Percentiles rank a stretch among this genome's conserved stretches.
Conservation (phyloP, 2,888 invertebrate species). For the Leptogaster cylindrica region DNA sequence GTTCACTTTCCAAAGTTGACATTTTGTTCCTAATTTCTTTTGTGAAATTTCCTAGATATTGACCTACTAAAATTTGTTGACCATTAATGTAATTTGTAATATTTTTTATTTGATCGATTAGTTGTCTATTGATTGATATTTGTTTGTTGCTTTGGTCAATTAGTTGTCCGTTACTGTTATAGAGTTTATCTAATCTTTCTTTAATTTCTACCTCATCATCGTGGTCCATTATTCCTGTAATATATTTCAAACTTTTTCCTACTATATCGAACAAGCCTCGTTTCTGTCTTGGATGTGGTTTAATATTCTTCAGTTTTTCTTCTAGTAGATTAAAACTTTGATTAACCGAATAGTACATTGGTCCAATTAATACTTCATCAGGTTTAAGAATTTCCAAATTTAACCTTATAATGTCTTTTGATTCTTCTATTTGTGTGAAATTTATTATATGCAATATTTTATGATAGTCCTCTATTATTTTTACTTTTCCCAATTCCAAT, state of each 20-base stretch:
- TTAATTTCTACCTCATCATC: neutral
- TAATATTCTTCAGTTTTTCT: neutral
- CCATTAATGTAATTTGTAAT: neutral
- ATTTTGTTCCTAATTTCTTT: neutral
- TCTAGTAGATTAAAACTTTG: neutral
- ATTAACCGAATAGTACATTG: neutral
- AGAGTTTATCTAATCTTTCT: neutral
- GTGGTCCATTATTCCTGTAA: neutral
- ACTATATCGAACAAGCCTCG: neutral
- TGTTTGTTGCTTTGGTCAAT: neutral
- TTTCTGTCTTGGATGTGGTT: neutral
- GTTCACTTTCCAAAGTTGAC: neutral
- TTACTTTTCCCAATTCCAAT: neutral
- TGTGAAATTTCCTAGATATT: no score
- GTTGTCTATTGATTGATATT: neutral
- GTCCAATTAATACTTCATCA: neutral
- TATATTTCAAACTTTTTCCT: neutral
- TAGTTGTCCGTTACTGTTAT: neutral
- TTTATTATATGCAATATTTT: neutral
- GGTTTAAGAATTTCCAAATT: neutral
- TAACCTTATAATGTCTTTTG: neutral
- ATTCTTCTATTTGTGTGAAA: neutral
- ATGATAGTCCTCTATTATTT: neutral
- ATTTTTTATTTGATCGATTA: neutral
- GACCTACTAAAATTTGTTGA: neutral